Base-by-base conservation (phyloP, 2,888 invertebrate species). In the Dromius quadrimaculatus region DNA sequence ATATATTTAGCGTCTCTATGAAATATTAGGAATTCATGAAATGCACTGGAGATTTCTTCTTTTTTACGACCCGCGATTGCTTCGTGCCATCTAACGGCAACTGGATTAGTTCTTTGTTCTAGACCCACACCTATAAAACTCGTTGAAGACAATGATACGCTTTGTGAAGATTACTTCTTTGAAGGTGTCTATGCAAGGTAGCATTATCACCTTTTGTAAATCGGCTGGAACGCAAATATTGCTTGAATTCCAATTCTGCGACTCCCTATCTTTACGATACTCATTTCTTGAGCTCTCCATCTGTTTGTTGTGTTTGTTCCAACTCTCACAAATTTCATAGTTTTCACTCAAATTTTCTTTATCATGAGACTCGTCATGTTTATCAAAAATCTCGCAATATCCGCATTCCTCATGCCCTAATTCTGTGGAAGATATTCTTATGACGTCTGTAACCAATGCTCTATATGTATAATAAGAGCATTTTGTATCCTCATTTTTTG, bases 51-150 rank as follows among this genome's bases (percentile, higher is more conserved):
- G 19, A 77, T 76, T 47, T 79, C 78, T 61, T 78, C 76, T 63
- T 78, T 72, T 59, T 77, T 76, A 34, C 78, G 64, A 11, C 77
- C 78, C n/a, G 77, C 65, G 34, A 76, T 75, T 9, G 74, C 77
- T 73, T 79, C 78, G 66, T 79, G 76, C 78, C 77, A 77, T 5
- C 75, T 43, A 20, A 69, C 68, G 5, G 74, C 76, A 28, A 71
- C 11, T 5, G 75, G 74, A 38, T 70, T 71, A 22, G 13, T 28
- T 8, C 8, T 54, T 20, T 38, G 13, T 23, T 71, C 72, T 68
- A 71, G 73, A 5, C 75, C 75, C 8, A 75, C 22, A 9, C 73
- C 74, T n/a, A 76, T 75, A 64, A 76, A 76, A 23, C 72, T 75
- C 71, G 57, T 76, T 75, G 45, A 71, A 76, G 4, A 71, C 74